Base-by-base conservation (phyloP, 2,888 invertebrate species). In the Poecilobothrus nobilitatus region DNA sequence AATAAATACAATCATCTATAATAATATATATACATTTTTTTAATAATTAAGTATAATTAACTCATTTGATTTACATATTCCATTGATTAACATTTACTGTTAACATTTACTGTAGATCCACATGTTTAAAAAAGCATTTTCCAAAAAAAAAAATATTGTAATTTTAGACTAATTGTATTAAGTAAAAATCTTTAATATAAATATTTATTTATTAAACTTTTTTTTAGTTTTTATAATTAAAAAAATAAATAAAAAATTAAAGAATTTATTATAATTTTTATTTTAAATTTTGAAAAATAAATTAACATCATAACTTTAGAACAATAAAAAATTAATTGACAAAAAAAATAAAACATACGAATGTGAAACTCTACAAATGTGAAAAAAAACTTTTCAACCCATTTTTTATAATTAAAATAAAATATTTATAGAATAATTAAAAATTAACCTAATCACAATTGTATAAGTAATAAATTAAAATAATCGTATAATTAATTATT, bases 271-370 rank as follows among this genome's bases (percentile, higher is more conserved):
- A 53, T 53, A 53, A 53, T 53, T 53, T 53, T 53, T 53, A 53
- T 53, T 53, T 53, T 53, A 53, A 53, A 53, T 53, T 53, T 53
- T 53, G 53, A 53, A 53, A 53, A 53, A 53, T 53, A 53, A 53
- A 53, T 53, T 53, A 53, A 53, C 15, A 53, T 18, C 18, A 18
- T 2, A 41, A 41, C 12, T 41, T 41, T 41, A 27, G 41, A 41
- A 41, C 15, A 41, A 12, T 41, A 41, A 41, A 12, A 41, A 41
- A 41, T 15, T 12, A 41, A 12, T 41, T 12, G 1, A 12, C 9
- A 41, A 12, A 41, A 41, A 41, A 41, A 41, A 41, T n/a, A n/a
- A n/a, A n/a, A 53, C 1, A 18, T 53, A 53, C 53, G 18, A 53
- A 53, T 53, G 53, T 53, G 53, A 53, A 53, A 12, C 15, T 44